A percentile compares a stretch with the other conserved stretches of the same genome.
Conservation (phyloP, 2,888 invertebrate genomes). For the Pyrgus malvae region DNA sequence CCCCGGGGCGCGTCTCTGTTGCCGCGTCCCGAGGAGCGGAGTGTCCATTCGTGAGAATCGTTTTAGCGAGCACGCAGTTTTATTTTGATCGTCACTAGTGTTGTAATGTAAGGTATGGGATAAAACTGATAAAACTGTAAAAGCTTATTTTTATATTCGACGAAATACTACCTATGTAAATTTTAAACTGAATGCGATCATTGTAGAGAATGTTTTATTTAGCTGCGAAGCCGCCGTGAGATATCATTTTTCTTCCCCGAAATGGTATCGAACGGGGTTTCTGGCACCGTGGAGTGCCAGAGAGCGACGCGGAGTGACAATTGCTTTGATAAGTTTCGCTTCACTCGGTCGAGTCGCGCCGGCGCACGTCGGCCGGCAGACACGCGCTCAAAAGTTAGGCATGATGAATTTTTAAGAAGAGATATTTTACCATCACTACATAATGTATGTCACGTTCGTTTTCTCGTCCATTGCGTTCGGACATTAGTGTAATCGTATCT, state of each 20-base stretch:
- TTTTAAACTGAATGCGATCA: slow-evolving; percentile 56
- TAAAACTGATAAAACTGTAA: slow-evolving; percentile 76
- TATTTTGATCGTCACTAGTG: slow-evolving; percentile 69
- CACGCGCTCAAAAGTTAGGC: slow-evolving; percentile 46
- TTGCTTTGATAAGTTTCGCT: slow-evolving; percentile 54
- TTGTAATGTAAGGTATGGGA: slow-evolving; percentile 75
- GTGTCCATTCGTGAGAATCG: slow-evolving; percentile 62
- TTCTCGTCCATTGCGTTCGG: slow-evolving; percentile 60
- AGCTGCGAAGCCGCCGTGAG: slow-evolving; percentile 54
- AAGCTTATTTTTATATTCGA: slow-evolving; percentile 82
- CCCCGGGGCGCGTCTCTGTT: slow-evolving; percentile 48
- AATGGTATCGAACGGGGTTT: slow-evolving; percentile 64
- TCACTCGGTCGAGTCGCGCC: slow-evolving; percentile 33
- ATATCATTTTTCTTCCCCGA: slow-evolving; percentile 75
- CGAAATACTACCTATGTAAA: slow-evolving; percentile 72
- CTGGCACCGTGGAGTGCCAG: slow-evolving; percentile 33
- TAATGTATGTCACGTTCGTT: slow-evolving; percentile 49
- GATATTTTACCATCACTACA: slow-evolving; percentile 42
- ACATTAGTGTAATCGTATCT: slow-evolving; percentile 72
- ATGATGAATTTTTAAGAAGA: slow-evolving; percentile 37
- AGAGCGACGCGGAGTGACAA: slow-evolving; percentile 52
- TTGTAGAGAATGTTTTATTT: slow-evolving; percentile 35
- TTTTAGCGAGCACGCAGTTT: slow-evolving; percentile 68
- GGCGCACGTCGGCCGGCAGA: slow-evolving; percentile 36
- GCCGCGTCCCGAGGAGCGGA: slow-evolving; percentile 59